These are phyloP conservation scores for Pogonophryne albipinna DNA, from an alignment of 2,797 vertebrate genomes.

Conservation along the genomic window DNA sequence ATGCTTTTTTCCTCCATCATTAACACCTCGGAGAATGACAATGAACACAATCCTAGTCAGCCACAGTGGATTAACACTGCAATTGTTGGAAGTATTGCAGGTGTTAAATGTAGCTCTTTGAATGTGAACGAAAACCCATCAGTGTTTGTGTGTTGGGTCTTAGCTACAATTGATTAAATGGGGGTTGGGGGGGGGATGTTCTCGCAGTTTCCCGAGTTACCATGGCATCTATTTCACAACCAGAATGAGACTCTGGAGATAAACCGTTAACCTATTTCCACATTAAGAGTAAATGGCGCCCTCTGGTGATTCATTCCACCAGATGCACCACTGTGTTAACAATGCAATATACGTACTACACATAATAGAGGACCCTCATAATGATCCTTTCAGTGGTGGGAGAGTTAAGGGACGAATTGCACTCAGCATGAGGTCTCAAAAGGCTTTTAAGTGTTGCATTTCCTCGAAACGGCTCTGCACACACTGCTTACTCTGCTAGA, in stretches of 20 bases:
- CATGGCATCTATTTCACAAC: constrained; percentile 23
- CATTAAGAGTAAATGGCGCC: constrained; percentile 48
- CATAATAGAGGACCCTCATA: constrained; percentile 24
- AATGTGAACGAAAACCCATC: constrained; percentile 2
- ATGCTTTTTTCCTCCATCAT: not conserved
- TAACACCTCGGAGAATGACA: not conserved
- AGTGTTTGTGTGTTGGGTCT: constrained; percentile 28
- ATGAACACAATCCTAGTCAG: not conserved
- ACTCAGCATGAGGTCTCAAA: constrained; percentile 34
- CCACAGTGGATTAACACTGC: not conserved
- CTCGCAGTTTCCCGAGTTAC: constrained; percentile 32
- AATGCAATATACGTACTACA: not conserved
- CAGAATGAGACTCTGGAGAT: constrained; percentile 35
- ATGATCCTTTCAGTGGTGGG: constrained; percentile 35
- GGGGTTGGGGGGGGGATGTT: not conserved
- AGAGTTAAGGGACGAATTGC: constrained; percentile 9
- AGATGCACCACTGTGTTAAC: not conserved
- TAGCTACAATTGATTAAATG: constrained; percentile 37
- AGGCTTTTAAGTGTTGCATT: constrained; percentile 31
- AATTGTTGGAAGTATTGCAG: constrained; percentile 22
- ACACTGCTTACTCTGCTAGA: constrained; percentile 26
- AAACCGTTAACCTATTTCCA: constrained; percentile 33
- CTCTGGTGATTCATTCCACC: constrained; percentile 56
- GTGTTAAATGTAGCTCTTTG: not conserved
- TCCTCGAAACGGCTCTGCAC: constrained; percentile 13